Evolutionary conservation across 2,113 vertebrate species (phyloP).

Genomic region (Urocitellus parryii): DNA sequence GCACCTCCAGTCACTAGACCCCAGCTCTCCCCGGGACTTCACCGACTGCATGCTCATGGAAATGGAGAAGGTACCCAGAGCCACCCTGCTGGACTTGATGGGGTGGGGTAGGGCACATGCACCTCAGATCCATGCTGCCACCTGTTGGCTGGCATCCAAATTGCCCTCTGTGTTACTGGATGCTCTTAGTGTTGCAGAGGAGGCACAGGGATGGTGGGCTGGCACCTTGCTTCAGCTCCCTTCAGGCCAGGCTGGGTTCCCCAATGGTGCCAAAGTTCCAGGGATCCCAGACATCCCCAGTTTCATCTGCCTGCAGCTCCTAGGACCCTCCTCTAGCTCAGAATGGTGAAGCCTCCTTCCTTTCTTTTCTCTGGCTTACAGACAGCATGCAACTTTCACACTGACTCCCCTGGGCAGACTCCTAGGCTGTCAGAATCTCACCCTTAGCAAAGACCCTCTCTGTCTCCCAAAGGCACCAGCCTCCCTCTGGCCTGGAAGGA

Average conservation of each 20-base stretch:
- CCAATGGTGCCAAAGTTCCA: rapidly evolving
- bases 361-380: not conserved
- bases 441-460: not conserved
- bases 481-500: not conserved
- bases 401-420: not conserved
- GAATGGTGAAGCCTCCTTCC: not conserved
- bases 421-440: not conserved
- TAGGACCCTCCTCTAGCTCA: no score
- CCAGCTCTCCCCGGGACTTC: constrained; percentile 86
- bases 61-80: constrained; percentile 86
- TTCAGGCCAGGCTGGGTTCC: not conserved
- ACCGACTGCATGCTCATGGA: constrained; percentile 91
- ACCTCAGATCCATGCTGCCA: no score
- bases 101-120: rapidly evolving
- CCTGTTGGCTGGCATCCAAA: not conserved
- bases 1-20: constrained; percentile 86
- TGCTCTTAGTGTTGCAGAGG: not conserved
- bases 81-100: no score
- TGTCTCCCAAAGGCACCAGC: not conserved
- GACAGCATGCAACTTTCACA: not conserved
- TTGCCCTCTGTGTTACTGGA: rapidly evolving
- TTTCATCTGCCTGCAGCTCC: not conserved
- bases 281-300: no score
- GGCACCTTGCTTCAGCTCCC: not conserved
- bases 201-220: rapidly evolving